Base-by-base conservation (phyloP, 2,888 invertebrate genomes). In the Scaptomyza tumidula region DNA sequence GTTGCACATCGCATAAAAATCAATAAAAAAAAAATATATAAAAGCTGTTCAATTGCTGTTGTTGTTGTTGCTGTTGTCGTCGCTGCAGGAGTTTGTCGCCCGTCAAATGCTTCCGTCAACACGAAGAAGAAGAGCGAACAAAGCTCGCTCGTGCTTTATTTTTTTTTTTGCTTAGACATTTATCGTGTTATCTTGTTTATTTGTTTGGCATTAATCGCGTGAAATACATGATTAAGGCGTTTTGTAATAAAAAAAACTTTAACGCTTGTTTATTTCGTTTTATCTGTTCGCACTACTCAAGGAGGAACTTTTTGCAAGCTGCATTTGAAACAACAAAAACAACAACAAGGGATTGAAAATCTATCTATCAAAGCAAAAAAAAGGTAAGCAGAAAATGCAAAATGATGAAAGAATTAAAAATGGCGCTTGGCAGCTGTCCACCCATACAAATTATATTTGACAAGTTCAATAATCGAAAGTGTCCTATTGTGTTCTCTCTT, bases 391-490 rank as follows among this genome's bases (percentile, higher is more conserved):
- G 49, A 61, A 37, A 37, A 39, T n/a, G 37, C 33, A 33, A 52
- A 27, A 52, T 52, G 29, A 33, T 10, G 2, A 44, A 10, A 6
- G 14, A 46, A 45, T 65, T 52, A 50, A 73, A 73, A 69, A 77
- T 70, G 72, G 73, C 76, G 65, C 65, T 53, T 45, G 37, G 39
- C 50, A 70, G 43, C 62, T 54, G 60, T 43, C 57, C 14, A 27
- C 6, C 39, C 31, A 55, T 10, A 29, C 7, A 44, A 61, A 59
- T 72, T 2, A 2, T 24, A 46, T 67, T 65, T 75, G 72, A 73
- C 82, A 85, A 80, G 78, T 80, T 82, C 78, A 82, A 78, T 75
- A 83, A 83, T 75, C 83, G 86, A 83, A 85, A 86, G 83, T 50
- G 35, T 83, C 69, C 69, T 75, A 64, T 52, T 69, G 63, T 61